Evolutionary conservation across 2,797 vertebrate genomes (phyloP).

Genomic region (Thamnophis elegans): DNA sequence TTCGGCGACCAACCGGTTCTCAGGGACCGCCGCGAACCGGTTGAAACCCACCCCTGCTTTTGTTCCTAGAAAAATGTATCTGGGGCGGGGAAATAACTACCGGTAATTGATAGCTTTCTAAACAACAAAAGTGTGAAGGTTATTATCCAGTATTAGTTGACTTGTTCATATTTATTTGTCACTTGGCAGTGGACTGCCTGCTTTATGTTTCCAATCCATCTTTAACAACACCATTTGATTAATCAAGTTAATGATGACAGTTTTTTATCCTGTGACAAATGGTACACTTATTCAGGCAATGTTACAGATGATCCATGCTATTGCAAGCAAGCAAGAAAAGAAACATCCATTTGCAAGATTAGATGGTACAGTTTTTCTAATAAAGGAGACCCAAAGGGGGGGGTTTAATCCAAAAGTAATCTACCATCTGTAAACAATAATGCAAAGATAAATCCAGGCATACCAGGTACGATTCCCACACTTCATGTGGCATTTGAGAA

Average conservation of each 20-base stretch:
- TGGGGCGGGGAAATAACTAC: slow-evolving; percentile 61
- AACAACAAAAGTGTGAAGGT: slow-evolving; percentile 72
- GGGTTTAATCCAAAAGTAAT: slow-evolving; percentile 43
- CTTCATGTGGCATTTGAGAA: slow-evolving; percentile 53
- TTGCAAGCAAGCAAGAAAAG: slow-evolving; percentile 67
- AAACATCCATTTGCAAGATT: slow-evolving; percentile 68
- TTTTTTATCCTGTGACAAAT: slow-evolving; percentile 74
- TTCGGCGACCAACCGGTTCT: too few relatives aligned
- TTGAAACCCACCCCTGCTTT: too few relatives aligned
- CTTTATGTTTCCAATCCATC: slow-evolving; percentile 75
- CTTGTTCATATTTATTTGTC: slow-evolving; percentile 83
- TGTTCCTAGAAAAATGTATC: slow-evolving; percentile 71
- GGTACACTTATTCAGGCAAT: slow-evolving; percentile 66
- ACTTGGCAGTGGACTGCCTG: slow-evolving; percentile 74
- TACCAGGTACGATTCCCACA: slow-evolving; percentile 6
- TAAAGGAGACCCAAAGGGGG: slow-evolving; percentile 40
- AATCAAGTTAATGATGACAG: slow-evolving; percentile 78
- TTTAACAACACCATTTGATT: slow-evolving; percentile 76
- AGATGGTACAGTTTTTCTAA: slow-evolving; percentile 50
- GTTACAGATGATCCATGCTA: slow-evolving; percentile 70
- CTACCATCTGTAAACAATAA: slow-evolving; percentile 42
- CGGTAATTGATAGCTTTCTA: slow-evolving; percentile 75
- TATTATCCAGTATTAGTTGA: slow-evolving; percentile 79
- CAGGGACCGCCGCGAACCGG: too few relatives aligned
- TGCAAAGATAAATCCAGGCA: slow-evolving; percentile 42